Evolutionary conservation across 2,113 vertebrate species (phyloP).

Genomic region (Puffinus mauretanicus): DNA sequence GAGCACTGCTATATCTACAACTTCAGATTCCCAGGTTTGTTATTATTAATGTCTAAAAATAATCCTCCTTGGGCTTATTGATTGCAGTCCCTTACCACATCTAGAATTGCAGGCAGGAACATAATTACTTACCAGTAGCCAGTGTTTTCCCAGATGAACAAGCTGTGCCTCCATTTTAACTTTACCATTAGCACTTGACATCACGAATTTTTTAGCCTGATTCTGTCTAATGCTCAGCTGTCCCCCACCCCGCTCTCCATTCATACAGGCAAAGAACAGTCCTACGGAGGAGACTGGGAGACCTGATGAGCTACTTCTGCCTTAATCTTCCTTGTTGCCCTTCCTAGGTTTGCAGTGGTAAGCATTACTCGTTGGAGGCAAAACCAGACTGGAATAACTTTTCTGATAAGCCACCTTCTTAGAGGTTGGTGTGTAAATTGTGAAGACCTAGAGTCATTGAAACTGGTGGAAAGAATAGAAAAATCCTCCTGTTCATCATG

Average conservation of each 20-base stretch:
- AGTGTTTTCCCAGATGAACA: neutral
- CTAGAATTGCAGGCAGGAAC: neutral
- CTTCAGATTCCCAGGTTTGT: neutral
- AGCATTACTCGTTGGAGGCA: neutral
- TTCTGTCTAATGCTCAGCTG: neutral
- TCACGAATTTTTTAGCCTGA: neutral
- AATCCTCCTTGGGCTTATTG: neutral
- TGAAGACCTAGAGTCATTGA: neutral
- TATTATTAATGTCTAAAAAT: neutral
- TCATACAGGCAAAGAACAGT: neutral
- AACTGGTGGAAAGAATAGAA: neutral
- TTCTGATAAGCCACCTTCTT: neutral
- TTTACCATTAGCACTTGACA: neutral
- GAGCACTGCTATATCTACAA: neutral
- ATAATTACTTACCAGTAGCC: neutral
- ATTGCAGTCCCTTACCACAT: neutral
- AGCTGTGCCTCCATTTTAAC: neutral
- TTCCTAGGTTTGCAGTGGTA: neutral
- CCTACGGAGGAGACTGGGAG: neutral
- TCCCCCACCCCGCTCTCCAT: neutral
- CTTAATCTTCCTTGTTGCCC: neutral
- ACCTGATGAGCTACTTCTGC: neutral
- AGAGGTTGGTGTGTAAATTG: neutral
- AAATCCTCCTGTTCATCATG: neutral
- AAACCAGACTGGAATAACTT: neutral